These are phyloP conservation scores for Rhabdomys dilectus DNA, from an alignment of 2,113 vertebrate species.

Conservation along the genomic window DNA sequence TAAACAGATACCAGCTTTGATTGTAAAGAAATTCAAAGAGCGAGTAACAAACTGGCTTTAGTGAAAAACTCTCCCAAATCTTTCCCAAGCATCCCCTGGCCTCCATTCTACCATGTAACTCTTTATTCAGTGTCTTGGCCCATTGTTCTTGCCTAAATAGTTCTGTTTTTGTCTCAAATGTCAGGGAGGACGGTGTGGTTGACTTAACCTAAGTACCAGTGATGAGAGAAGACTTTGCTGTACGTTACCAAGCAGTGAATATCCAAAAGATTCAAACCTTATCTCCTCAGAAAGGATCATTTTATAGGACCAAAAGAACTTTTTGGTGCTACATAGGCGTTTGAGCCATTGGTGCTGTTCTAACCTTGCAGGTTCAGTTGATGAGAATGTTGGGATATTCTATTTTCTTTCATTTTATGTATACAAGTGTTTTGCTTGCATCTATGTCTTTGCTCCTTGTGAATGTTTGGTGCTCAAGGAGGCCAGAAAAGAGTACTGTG, in stretches of 20 bases:
- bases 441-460: background rate
- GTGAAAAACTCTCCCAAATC: background rate
- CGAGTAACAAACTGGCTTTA: background rate
- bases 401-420: background rate
- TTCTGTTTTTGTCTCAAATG: background rate
- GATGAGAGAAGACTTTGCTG: background rate
- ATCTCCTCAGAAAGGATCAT: background rate
- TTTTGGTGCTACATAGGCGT: background rate
- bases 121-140: background rate
- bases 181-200: background rate
- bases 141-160: background rate
- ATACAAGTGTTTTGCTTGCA: background rate
- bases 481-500: background rate
- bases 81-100: background rate
- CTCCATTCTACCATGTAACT: background rate
- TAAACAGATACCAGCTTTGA: background rate
- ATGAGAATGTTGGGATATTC: background rate
- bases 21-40: background rate
- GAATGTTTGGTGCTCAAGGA: background rate
- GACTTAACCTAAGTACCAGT: background rate
- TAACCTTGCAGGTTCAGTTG: background rate
- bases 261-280: background rate
- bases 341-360: background rate
- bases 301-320: background rate
- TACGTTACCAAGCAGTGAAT: background rate